Evolutionary conservation across 1,140 invertebrate species (phyloP).

Genomic region (Coelopa frigida): DNA sequence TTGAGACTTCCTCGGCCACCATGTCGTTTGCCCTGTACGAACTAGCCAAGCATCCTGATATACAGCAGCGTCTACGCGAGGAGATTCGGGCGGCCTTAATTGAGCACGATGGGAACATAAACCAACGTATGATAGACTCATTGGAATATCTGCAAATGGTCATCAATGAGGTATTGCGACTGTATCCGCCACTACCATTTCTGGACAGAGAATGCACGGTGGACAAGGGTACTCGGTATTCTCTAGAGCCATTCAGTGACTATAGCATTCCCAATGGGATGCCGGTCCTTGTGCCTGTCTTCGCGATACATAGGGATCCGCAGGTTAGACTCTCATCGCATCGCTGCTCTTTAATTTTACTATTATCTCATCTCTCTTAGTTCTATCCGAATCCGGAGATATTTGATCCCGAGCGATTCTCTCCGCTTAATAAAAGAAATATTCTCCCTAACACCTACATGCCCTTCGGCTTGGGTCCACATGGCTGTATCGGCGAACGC

Average conservation of each 20-base stretch:
- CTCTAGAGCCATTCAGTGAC: constrained; percentile 28
- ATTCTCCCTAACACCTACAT: constrained; percentile 53
- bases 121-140: constrained; percentile 54
- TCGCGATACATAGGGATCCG: constrained; percentile 30
- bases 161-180: constrained; percentile 44
- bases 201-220: constrained; percentile 26
- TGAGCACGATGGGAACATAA: constrained; percentile 47
- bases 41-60: constrained; percentile 57
- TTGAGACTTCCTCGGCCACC: constrained; percentile 67
- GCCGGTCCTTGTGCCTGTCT: constrained; percentile 28
- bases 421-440: constrained; percentile 43
- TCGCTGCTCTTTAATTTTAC: constrained; percentile 30
- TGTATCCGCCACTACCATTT: constrained; percentile 33
- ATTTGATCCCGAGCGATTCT: constrained; percentile 60
- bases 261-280: constrained; percentile 24
- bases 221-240: constrained; percentile 17
- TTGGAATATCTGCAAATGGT: constrained; percentile 57
- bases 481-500: constrained; percentile 63
- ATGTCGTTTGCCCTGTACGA: constrained; percentile 60
- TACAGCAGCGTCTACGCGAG: constrained; percentile 55
- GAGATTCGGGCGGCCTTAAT: constrained; percentile 54
- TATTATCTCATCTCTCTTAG: constrained; percentile 41
- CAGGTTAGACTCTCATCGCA: constrained; percentile 21
- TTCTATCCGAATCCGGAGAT: constrained; percentile 58
- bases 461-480: constrained; percentile 71